Percentiles rank a stretch among this genome's conserved stretches.
Evolutionary conservation across 1,140 invertebrate species (phyloP).

Genomic region (Solenopsis invicta): DNA sequence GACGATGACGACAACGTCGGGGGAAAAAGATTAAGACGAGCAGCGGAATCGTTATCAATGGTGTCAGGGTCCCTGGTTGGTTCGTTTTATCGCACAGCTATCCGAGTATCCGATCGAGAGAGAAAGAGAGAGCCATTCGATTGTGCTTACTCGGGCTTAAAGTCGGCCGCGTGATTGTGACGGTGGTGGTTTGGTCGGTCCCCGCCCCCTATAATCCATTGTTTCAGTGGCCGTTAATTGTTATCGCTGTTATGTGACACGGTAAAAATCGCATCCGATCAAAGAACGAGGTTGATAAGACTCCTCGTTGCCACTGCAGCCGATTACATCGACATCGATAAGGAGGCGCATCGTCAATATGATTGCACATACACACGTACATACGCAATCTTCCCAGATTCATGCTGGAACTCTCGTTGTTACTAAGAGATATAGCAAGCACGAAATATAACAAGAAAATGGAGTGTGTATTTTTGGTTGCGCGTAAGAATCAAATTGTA

Average conservation of each 20-base stretch:
- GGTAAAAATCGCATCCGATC: conserved; percentile 63
- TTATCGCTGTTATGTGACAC: conserved; percentile 59
- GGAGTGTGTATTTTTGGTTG: background rate
- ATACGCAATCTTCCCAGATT: background rate
- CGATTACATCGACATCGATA: conserved; percentile 37
- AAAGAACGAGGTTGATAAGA: conserved; percentile 57
- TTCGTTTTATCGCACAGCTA: conserved; percentile 67
- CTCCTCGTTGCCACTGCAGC: conserved; percentile 13
- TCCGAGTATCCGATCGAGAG: conserved; percentile 61
- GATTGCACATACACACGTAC: background rate
- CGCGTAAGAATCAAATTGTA: background rate
- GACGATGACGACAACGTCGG: background rate
- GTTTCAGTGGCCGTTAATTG: conserved; percentile 69
- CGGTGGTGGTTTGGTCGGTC: conserved; percentile 34
- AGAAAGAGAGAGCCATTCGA: conserved; percentile 50
- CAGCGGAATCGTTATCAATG: conserved; percentile 72
- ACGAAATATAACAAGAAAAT: background rate
- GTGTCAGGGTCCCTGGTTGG: conserved; percentile 70
- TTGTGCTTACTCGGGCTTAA: conserved; percentile 60
- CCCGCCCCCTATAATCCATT: conserved; percentile 51
- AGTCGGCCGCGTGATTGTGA: conserved; percentile 36
- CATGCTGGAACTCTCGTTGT: background rate
- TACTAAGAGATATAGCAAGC: background rate
- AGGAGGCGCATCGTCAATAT: conserved; percentile 34
- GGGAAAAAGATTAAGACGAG: conserved; percentile 61